A percentile compares a stretch with the other conserved stretches of the same genome.
Conservation (phyloP, 2,797 vertebrate species). For the Gobio occitaniae region DNA sequence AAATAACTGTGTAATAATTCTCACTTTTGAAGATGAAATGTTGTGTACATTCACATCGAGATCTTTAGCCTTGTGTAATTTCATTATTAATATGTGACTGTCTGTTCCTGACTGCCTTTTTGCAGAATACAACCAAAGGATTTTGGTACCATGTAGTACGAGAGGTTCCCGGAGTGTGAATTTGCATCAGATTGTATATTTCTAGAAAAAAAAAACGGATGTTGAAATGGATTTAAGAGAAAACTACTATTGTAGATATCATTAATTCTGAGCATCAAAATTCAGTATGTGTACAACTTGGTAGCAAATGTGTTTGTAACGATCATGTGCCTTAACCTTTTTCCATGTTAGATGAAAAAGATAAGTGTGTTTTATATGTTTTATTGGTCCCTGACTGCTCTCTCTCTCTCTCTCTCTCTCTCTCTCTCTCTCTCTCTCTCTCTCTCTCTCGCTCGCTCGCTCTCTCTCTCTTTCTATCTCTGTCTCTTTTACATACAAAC, state of each 20-base stretch:
- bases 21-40: conserved; percentile 67
- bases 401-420: conserved; percentile 64
- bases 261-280: conserved; percentile 75
- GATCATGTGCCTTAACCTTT: conserved; percentile 98
- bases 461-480: conserved; percentile 47
- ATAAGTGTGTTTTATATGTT: conserved; percentile 87
- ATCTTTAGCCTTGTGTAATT: conserved; percentile 74
- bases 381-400: conserved; percentile 55
- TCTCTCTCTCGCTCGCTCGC: conserved; percentile 69
- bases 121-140: conserved; percentile 79
- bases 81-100: conserved; percentile 65
- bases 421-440: conserved; percentile 68
- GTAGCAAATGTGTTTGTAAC: conserved; percentile 96
- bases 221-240: conserved; percentile 68
- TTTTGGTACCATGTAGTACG: conserved; percentile 65
- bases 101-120: conserved; percentile 72
- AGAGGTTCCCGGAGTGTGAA: conserved; percentile 55
- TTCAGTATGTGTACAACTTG: conserved; percentile 85
- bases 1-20: conserved; percentile 74
- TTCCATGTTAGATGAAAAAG: conserved; percentile 91
- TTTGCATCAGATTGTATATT: conserved; percentile 67
- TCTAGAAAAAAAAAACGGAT: conserved; percentile 63
- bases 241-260: conserved; percentile 81
- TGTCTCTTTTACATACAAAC: conserved; percentile 40
- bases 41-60: conserved; percentile 65